Evolutionary conservation across 2,113 vertebrate species (phyloP).

Genomic region (Ariopsis seemanni): DNA sequence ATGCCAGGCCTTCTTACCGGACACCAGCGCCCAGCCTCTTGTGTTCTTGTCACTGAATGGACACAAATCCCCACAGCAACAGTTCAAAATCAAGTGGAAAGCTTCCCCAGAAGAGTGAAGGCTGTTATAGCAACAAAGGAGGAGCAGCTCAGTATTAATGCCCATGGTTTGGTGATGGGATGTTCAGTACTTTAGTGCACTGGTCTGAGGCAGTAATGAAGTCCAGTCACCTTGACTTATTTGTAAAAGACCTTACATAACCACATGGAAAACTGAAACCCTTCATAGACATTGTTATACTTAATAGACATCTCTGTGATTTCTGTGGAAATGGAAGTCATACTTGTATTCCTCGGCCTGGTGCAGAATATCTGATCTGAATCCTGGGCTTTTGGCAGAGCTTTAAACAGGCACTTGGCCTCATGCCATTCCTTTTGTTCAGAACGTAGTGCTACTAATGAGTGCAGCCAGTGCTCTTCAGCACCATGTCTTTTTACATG

Average conservation of each 20-base stretch:
- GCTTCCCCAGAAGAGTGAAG: background rate
- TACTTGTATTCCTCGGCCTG: background rate
- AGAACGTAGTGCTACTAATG: slow-evolving; percentile 47
- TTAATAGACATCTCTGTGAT: background rate
- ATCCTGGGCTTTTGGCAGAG: slow-evolving; percentile 36
- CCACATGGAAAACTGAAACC: background rate
- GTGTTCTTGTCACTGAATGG: background rate
- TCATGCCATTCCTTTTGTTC: slow-evolving; percentile 41
- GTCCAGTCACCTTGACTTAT: background rate
- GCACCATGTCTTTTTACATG: slow-evolving; percentile 43
- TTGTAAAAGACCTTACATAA: background rate
- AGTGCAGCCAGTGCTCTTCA: slow-evolving; percentile 40
- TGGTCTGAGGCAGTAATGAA: background rate
- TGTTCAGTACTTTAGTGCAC: background rate
- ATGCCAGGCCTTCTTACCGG: background rate
- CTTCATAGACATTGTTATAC: background rate
- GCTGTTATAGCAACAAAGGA: background rate
- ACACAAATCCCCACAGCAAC: background rate
- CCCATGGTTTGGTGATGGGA: background rate
- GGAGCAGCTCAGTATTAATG: background rate
- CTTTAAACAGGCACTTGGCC: slow-evolving; percentile 45
- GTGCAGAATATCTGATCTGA: slow-evolving; percentile 30
- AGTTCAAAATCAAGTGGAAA: background rate
- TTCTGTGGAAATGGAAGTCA: slow-evolving; percentile 6
- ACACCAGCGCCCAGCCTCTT: background rate